Base-by-base conservation (phyloP, 2,888 invertebrate species). In the Scaptomyza flava region DNA sequence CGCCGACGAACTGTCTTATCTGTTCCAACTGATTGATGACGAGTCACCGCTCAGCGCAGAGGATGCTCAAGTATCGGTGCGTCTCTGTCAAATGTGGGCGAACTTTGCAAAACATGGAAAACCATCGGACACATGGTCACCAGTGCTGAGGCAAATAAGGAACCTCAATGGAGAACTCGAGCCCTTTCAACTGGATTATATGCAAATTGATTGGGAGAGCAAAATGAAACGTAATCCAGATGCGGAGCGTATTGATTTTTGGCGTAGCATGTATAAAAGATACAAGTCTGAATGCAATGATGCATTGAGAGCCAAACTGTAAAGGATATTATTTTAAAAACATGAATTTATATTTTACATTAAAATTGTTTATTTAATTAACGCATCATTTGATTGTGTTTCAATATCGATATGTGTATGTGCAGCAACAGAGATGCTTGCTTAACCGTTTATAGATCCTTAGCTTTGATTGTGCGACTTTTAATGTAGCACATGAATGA, bases 51-150 rank as follows among this genome's bases (percentile, higher is more conserved):
- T 87, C 0, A 58, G 77, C 0, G 58, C 83, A 6, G 66, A 80
- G 0, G 87, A 91, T 65, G 76, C 72, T 38, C 65, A 72, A 23
- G 91, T 94, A 8, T 90, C 93, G 6, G 89, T 92, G 27, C 91
- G 92, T 30, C 90, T 94, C 81, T 91, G 93, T n/a, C 88, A 91
- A 20, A 90, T 94, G 90, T 94, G 95, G 94, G 93, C 94, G 0
- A 94, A 95, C 79, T 95, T 95, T 88, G 95, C 94, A 0, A 93
- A 93, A 82, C 90, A 89, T 78, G 93, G 93, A 92, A 90, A 91
- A 54, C 93, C 93, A 0, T 90, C 91, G 12, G 91, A 91, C 0
- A 60, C 51, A 20, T 92, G 92, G 92, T 67, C 67, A 6, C 89
- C 89, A 0, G 88, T 91, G 0, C 59, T 64, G 14, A 76, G 67